Evolutionary conservation across 2,888 invertebrate species (phyloP), one percentile per base, ranked within the genome.

Genomic region (Salpingus planirostris): DNA sequence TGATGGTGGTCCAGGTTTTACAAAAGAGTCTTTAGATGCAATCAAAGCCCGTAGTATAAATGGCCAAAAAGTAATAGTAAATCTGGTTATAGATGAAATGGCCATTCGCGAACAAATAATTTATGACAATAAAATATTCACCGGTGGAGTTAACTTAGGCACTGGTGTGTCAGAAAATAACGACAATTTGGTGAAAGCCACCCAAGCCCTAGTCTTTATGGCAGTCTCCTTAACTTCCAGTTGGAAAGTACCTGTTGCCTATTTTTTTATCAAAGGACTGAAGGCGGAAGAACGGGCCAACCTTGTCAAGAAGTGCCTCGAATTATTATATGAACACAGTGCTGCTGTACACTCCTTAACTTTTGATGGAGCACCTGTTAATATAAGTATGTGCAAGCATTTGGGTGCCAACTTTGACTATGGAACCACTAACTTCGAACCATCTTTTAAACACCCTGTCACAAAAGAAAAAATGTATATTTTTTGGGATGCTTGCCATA

Each of bases 241-340:
- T 27, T 41, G 39, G 29, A 41, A 41, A 36, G 26, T 31, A 18
- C 38, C 40, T 14, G n/a, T 30, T 5, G 36, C n/a, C n/a, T 39
- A 39, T 21, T 39, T 38, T 29, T 21, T 38, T 8, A 39, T 39
- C 11, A 23, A 39, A 25, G 13, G 27, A 12, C 13, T 39, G 11
- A 27, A 8, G 11, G 39, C 28, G 11, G 11, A 15, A 8, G 31
- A 31, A 22, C 27, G 43, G 21, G 33, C 34, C 7, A 35, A 21
- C 13, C 18, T 40, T 15, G 15, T 40, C 10, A 11, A 21, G 22
- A 33, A 11, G 21, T 26, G 26, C 7, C 24, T 40, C 11, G 24
- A 38, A 29, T 21, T 42, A 15, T 5, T 42, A 6, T n/a, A n/a
- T n/a, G n/a, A 29, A 29, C 24, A 33, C 4, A 35, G 26, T 12